Evolutionary conservation across 2,113 vertebrate species (phyloP), one percentile per base, ranked within the genome.

Genomic region (Chionis minor): DNA sequence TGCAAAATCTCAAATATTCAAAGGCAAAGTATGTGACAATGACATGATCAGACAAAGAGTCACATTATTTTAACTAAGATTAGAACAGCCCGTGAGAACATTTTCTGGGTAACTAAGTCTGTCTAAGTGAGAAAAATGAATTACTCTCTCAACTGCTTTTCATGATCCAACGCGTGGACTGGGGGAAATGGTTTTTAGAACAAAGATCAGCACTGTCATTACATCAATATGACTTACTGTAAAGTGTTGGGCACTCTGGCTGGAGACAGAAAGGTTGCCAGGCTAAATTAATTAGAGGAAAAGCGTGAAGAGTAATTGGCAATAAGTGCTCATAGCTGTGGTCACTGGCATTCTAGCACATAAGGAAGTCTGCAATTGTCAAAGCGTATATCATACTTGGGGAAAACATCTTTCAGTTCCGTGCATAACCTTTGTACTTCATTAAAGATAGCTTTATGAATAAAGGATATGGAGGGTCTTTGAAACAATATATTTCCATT

Each of bases 51-150:
- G 95, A 89, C 83, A 84, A 27, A 83, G 44, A 89, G 52, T 63
- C 81, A 73, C 56, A 66, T 87, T 82, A 90, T 73, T 95, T 92
- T 95, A 95, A 73, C 78, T 24, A 80, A 90, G 63, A 91, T 95
- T 95, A 88, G 92, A 92, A 80, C 58, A 88, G 84, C 87, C 87
- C 74, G 20, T 77, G 93, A 96, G 93, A 88, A 95, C 6, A 5
- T 66, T 91, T 90, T 92, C 89, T 82, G 84, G 61, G 55, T 42
- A 94, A 58, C 79, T 77, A 62, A 55, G 78, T 51, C 38, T 70
- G 80, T 49, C 54, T 38, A 49, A 94, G 89, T 80, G 84, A 85
- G 94, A 83, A 89, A 90, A 89, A 94, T 75, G 16, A 93, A 94
- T 90, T 94, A 51, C 28, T 79, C 71, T 80, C 81, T 65, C 47